Base-by-base conservation (phyloP, 2,113 vertebrate genomes). In the Equus quagga region DNA sequence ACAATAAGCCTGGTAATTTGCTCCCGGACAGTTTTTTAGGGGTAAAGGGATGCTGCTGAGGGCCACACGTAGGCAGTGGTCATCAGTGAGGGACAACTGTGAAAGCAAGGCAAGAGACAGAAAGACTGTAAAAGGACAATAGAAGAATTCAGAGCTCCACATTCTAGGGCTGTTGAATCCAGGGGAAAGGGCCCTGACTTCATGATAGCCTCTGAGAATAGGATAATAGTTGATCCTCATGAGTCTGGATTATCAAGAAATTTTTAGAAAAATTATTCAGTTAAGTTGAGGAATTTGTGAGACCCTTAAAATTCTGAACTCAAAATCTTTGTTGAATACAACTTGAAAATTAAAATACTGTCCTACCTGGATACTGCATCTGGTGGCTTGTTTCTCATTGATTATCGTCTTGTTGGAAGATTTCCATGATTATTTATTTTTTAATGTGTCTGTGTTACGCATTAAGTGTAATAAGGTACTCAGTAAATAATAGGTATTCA, bases 231-330 rank as follows among this genome's bases (percentile, higher is more conserved):
- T 79, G 26, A 76, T n/a, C 10, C 8, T 84, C 31, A 67, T 64
- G 49, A 83, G 85, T 81, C 65, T 36, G 3, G 14, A 21, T 41
- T 49, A 75, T 65, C 36, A 82, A 72, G 81, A 75, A 89, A 46
- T 10, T 72, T 86, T 92, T 80, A 1, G 36, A 26, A 84, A 60
- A 93, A 73, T 58, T 41, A 36, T 83, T 92, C 56, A 70, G 13
- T 89, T 93, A 76, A 90, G 56, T 85, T 89, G 51, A 80, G 8
- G 69, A 88, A 76, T 81, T 94, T 81, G 13, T 62, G 56, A 95
- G 62, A 76, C 83, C 88, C 5, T 51, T 83, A 17, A 60, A 81
- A 69, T 95, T 86, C 58, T 56, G 62, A 95, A 87, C 36, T 79
- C 49, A 91, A 58, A 95, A 70, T 62, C 31, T 96, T 49, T 73